phyloP scores from a whole-genome alignment of 92 coral and sea anemone species.

The Anthopleura xanthogrammica region DNA sequence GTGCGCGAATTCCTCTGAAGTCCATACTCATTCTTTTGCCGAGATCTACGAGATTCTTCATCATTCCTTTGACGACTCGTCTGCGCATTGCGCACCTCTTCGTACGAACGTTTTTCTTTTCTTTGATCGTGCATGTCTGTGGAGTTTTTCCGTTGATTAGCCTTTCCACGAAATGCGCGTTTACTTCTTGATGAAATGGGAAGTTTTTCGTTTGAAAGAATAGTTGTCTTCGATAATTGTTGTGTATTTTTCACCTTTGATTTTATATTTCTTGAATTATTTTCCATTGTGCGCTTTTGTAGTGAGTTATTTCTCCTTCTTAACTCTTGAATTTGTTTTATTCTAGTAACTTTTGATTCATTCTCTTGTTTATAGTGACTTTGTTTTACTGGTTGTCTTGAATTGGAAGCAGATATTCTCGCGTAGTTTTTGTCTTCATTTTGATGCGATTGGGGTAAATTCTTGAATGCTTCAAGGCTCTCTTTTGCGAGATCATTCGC shows the following conservation, averaged over 20 bases:
- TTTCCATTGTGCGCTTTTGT: background rate
- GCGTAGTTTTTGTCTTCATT: background rate
- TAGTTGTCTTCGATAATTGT: background rate
- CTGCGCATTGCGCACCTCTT: background rate
- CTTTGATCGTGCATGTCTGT: background rate
- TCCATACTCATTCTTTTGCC: background rate
- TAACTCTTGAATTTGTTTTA: background rate
- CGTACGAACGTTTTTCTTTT: background rate
- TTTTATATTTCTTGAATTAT: background rate
- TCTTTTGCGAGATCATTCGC: background rate
- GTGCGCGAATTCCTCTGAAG: background rate
- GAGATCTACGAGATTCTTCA: background rate
- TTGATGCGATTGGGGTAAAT: background rate
- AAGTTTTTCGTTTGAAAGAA: background rate
- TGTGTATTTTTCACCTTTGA: background rate
- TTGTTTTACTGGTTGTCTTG: background rate
- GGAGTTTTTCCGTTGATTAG: background rate
- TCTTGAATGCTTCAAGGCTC: background rate
- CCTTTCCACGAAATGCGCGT: background rate
- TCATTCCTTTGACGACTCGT: background rate
- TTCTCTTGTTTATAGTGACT: background rate
- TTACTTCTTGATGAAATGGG: background rate
- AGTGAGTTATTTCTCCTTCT: background rate
- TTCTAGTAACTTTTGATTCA: background rate
- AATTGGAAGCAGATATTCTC: background rate